These are phyloP conservation scores for Papilio gigon DNA, from an alignment of 2,888 invertebrate genomes.

Conservation along the genomic window DNA sequence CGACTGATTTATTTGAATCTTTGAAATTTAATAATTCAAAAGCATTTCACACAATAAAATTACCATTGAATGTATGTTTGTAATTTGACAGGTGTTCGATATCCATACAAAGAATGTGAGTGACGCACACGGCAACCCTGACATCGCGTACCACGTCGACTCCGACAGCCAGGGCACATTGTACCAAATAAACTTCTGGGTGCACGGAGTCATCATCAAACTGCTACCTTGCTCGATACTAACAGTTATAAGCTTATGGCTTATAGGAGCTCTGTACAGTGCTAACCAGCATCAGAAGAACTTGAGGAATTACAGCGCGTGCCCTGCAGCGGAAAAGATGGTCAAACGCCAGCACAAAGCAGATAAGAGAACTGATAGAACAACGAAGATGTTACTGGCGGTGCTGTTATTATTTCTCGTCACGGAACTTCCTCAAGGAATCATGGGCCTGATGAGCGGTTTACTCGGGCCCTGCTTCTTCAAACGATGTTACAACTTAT, in stretches of 20 bases:
- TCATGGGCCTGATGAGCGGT: conserved; percentile 78
- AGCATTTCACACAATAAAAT: conserved; percentile 33
- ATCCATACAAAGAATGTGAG: conserved; percentile 77
- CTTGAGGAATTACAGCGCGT: conserved; percentile 76
- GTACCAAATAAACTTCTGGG: conserved; percentile 89
- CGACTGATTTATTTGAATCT: neutral
- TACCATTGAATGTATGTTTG: conserved; percentile 37
- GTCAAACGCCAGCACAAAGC: conserved; percentile 71
- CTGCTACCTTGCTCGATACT: conserved; percentile 90
- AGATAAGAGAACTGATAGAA: conserved; percentile 85
- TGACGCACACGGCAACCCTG: conserved; percentile 75
- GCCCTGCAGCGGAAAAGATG: conserved; percentile 69
- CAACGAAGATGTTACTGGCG: conserved; percentile 94
- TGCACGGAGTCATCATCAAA: conserved; percentile 90
- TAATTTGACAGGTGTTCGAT: conserved; percentile 67
- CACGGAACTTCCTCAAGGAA: conserved; percentile 93
- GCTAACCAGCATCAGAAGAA: conserved; percentile 86
- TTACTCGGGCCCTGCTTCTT: conserved; percentile 87
- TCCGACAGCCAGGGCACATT: conserved; percentile 83
- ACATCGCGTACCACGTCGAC: conserved; percentile 77
- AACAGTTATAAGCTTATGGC: conserved; percentile 87
- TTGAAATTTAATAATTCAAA: conserved; percentile 13
- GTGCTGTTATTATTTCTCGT: conserved; percentile 92
- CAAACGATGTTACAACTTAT: conserved; percentile 88
- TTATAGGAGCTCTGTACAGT: conserved; percentile 87